phyloP scores from a whole-genome alignment of 2,888 invertebrate species.

The Melanophora roralis region DNA sequence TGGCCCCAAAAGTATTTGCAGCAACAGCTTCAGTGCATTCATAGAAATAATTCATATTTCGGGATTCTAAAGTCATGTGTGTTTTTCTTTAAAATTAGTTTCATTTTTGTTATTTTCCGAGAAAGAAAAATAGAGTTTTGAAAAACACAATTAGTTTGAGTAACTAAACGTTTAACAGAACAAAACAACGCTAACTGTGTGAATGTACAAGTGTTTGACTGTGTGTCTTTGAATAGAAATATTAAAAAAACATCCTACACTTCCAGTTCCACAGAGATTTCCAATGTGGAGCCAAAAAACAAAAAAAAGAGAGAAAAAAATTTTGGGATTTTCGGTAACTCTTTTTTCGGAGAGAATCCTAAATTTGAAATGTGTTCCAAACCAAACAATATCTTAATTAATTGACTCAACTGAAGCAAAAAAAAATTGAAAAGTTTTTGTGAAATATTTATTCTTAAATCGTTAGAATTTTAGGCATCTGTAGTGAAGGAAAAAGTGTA shows the following conservation, averaged over 20 bases:
- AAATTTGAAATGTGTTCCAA: no score
- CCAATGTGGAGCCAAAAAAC: no score
- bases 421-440: no score
- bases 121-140: neutral
- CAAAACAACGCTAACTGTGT: neutral
- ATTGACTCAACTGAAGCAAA: no score
- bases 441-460: no score
- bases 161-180: constrained; percentile 15
- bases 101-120: neutral
- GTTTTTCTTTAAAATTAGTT: neutral
- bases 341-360: no score
- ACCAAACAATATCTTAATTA: no score
- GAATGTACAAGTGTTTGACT: neutral
- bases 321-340: no score
- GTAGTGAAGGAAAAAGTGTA: no score
- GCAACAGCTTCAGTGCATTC: neutral
- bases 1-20: neutral
- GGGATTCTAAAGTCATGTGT: neutral
- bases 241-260: neutral
- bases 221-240: constrained; percentile 5
- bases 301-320: no score
- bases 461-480: no score
- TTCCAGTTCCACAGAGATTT: neutral
- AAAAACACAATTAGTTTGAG: constrained; percentile 23
- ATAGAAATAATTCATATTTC: neutral